Evolutionary conservation across 2,113 vertebrate species (phyloP), one percentile per base, ranked within the genome.

Genomic region (Odontophorus gujanensis): DNA sequence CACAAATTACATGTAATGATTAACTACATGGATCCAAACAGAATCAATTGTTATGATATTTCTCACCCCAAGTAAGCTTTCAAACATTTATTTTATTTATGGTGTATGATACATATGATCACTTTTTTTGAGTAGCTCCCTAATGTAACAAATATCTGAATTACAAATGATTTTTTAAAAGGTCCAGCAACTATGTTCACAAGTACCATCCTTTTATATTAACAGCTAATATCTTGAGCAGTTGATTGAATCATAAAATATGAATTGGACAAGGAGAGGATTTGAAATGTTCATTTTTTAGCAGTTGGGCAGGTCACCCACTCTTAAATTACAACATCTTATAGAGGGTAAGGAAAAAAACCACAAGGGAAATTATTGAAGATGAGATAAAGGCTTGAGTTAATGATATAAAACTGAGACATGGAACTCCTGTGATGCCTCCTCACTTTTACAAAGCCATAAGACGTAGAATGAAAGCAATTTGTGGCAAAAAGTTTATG

Each of bases 381-480:
- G 87, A 10, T 92, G 48, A 61, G 7, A 13, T 21, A 90, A 81
- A 72, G 73, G 57, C 68, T 68, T 20, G 16, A 13, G 79, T 86
- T 92, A 89, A 75, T 45, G 36, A 62, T 42, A 76, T 24, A 81
- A 81, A 90, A 90, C 65, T 19, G 19, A 76, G 94, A 75, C 57
- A 72, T 3, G 15, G 45, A 81, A 48, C 36, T 53, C 43, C 74
- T 66, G 62, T 72, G 69, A 89, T 73, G 26, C 12, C 69, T 85
- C 12, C 66, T 81, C 61, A 36, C 43, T 96, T 93, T 84, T 87
- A 67, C 75, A 62, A 63, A 94, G 89, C 26, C 57, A 32, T 48
- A 89, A 89, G 66, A 48, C 0, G 3, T 90, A 25, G 48, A 62
- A 92, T 79, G 58, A 89, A 81, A 90, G 48, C 40, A 58, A 68